These are phyloP conservation scores for Watsonalla cultraria DNA, from an alignment of 2,888 invertebrate species.

Conservation along the genomic window DNA sequence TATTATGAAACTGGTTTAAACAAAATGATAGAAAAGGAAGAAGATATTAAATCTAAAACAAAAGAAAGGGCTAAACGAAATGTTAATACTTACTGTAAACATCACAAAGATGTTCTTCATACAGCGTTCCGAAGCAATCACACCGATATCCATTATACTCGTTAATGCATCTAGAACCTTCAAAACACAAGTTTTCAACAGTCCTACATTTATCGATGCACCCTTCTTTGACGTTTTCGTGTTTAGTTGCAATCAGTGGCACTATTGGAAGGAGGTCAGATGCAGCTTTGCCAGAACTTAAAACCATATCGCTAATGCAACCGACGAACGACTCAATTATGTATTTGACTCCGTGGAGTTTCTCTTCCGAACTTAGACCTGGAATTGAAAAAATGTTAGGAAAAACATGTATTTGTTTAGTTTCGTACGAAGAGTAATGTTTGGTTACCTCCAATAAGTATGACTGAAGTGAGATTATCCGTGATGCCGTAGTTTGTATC, in stretches of 20 bases:
- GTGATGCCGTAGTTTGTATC: conserved; percentile 92
- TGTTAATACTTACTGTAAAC: conserved; percentile 86
- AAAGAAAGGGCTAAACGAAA: too few species aligned
- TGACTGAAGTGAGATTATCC: conserved; percentile 91
- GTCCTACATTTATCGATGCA: conserved; percentile 91
- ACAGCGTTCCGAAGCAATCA: conserved; percentile 94
- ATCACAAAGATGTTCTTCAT: conserved; percentile 95
- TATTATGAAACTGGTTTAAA: too few species aligned
- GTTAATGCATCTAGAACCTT: conserved; percentile 93
- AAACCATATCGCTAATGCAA: conserved; percentile 91
- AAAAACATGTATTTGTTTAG: neutral
- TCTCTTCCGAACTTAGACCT: conserved; percentile 93
- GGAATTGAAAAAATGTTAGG: conserved; percentile 10
- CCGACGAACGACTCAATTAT: conserved; percentile 96
- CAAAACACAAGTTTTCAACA: conserved; percentile 90
- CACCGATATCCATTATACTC: conserved; percentile 93
- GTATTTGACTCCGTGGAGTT: conserved; percentile 93
- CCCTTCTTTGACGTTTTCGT: conserved; percentile 93
- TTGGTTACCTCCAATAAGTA: conserved; percentile 89
- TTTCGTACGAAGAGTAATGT: neutral
- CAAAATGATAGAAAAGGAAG: too few species aligned
- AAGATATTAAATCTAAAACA: too few species aligned
- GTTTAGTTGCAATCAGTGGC: conserved; percentile 91
- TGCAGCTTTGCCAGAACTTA: conserved; percentile 92
- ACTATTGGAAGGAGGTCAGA: conserved; percentile 89